Percentiles rank a stretch among this genome's conserved stretches.
Conservation (phyloP, 2,888 invertebrate species). For the Villa cingulata region DNA sequence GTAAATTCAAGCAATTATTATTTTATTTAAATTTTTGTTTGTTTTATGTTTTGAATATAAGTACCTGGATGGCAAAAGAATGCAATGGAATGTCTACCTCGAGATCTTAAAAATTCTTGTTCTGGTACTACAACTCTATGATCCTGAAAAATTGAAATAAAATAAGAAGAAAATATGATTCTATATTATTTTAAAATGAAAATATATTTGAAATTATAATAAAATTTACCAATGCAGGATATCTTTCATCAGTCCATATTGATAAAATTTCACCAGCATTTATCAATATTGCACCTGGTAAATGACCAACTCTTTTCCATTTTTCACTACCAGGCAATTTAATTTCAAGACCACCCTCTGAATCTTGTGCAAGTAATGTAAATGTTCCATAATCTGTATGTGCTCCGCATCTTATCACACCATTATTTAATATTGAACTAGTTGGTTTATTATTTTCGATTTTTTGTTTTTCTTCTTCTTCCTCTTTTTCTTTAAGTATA, state of each 20-base stretch:
- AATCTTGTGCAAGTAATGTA: conserved; percentile 58
- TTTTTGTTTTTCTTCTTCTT: conserved; percentile 18
- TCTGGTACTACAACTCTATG: conserved; percentile 62
- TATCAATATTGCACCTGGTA: conserved; percentile 61
- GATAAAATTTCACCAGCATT: conserved; percentile 63
- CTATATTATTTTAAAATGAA: background rate
- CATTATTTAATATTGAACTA: conserved; percentile 36
- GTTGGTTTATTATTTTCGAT: conserved; percentile 17
- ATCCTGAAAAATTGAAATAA: conserved; percentile 33
- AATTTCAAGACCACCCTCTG: conserved; percentile 55
- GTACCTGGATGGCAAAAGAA: conserved; percentile 63
- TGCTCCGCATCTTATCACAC: conserved; percentile 47
- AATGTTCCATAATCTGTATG: conserved; percentile 66
- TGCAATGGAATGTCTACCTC: conserved; percentile 60
- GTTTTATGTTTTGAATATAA: background rate
- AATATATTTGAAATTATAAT: conserved; percentile 1
- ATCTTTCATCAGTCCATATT: conserved; percentile 55
- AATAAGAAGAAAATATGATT: too few species aligned
- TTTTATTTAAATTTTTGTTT: too few species aligned
- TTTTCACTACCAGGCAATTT: conserved; percentile 49
- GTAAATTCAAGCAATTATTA: too few species aligned
- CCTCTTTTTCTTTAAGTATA: background rate
- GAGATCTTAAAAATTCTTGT: conserved; percentile 45
- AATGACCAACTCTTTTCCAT: conserved; percentile 61
- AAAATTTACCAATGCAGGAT: conserved; percentile 48